Evolutionary conservation across 2,797 vertebrate genomes (phyloP).

Genomic region (Tokudaia tokunoshimensis): DNA sequence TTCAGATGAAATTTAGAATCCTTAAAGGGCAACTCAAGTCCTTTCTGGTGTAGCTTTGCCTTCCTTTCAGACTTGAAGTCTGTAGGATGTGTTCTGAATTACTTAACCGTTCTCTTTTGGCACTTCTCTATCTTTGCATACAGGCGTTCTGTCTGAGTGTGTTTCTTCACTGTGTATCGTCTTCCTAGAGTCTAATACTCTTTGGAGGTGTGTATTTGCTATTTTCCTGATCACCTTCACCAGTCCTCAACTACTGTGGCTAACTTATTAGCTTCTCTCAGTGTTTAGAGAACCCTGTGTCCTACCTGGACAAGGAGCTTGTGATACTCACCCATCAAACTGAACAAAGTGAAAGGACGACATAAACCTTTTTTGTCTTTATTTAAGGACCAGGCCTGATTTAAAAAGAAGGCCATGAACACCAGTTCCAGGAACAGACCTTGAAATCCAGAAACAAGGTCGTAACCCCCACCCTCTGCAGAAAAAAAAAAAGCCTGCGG

Average conservation of each 20-base stretch:
- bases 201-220: neutral
- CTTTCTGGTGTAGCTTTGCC: neutral
- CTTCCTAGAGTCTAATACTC: neutral
- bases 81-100: neutral
- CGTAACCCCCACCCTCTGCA: neutral
- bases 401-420: neutral
- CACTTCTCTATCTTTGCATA: neutral
- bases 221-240: neutral
- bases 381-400: neutral
- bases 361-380: neutral
- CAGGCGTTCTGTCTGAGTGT: neutral
- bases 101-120: neutral
- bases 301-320: neutral
- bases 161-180: neutral
- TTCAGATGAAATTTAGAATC: conserved; percentile 46
- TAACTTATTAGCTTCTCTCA: neutral
- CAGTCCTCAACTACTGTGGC: neutral
- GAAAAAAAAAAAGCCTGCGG: no score
- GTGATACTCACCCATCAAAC: neutral
- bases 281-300: neutral
- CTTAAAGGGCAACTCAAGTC: neutral
- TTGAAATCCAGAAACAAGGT: neutral
- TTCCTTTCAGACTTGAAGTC: neutral
- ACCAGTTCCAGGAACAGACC: neutral
- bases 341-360: neutral